Conservation (phyloP, 2,113 vertebrate genomes). For the Dasyornis broadbenti region DNA sequence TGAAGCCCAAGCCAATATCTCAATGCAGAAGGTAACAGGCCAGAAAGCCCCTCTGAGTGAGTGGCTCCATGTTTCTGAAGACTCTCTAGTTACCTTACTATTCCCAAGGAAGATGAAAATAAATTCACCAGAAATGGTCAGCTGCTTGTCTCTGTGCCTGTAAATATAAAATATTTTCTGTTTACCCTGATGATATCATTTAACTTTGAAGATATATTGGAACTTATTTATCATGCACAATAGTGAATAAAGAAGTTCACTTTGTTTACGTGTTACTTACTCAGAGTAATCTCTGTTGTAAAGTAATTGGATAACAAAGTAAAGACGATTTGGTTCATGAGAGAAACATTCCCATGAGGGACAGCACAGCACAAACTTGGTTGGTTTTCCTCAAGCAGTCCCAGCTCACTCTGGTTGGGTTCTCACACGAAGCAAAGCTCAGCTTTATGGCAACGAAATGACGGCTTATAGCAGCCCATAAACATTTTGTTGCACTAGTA, state of each 20-base stretch:
- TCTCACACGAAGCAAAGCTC: not conserved
- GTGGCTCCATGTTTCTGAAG: not conserved
- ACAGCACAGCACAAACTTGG: not conserved
- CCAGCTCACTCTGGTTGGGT: not conserved
- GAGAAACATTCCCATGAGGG: not conserved
- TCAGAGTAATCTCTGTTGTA: not conserved
- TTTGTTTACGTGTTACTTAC: not conserved
- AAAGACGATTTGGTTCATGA: not conserved
- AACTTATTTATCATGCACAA: not conserved
- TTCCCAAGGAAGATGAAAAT: not conserved
- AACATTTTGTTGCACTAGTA: not conserved
- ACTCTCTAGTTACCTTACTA: not conserved
- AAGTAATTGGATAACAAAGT: not conserved
- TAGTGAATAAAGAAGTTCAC: not conserved
- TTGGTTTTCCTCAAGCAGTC: not conserved
- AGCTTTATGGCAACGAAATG: not conserved
- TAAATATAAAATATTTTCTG: not conserved
- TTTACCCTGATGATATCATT: not conserved
- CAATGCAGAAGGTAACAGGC: not conserved
- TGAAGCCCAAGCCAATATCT: not conserved
- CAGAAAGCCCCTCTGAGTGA: not conserved
- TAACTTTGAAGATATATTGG: not conserved
- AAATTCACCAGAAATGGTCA: not conserved
- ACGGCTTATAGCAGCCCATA: not conserved
- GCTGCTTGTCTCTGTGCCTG: not conserved